Conservation (phyloP, 2,888 invertebrate species). For the Carpatolechia fugitivella region DNA sequence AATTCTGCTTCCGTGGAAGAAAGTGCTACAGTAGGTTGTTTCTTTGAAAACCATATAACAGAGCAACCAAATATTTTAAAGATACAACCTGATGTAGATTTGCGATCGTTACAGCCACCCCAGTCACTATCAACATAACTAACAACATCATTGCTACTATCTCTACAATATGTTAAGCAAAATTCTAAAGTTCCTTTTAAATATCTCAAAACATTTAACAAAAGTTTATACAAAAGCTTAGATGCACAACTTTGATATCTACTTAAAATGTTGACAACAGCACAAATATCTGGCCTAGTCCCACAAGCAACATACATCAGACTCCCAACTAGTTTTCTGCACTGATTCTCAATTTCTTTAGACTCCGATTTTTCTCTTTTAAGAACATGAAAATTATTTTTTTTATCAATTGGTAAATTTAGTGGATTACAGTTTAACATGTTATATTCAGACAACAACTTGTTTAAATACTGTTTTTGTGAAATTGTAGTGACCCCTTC, state of each 20-base stretch:
- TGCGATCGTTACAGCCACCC: slow-evolving; percentile 15
- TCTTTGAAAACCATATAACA: slow-evolving; percentile 17
- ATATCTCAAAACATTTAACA: neutral
- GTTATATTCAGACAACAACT: neutral
- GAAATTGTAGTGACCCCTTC: neutral
- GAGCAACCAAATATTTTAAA: slow-evolving; percentile 15
- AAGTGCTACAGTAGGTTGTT: slow-evolving; percentile 17
- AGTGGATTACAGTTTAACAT: slow-evolving; percentile 10
- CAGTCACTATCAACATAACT: slow-evolving; percentile 17
- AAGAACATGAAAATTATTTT: slow-evolving; percentile 7
- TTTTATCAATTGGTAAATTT: slow-evolving; percentile 7
- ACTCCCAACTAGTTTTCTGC: slow-evolving; percentile 8
- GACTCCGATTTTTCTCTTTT: neutral
- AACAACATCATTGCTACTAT: slow-evolving; percentile 1
- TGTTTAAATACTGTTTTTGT: neutral
- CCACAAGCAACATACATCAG: slow-evolving; percentile 5
- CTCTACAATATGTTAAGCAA: neutral
- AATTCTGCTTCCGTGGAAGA: slow-evolving; percentile 19
- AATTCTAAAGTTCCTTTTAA: neutral
- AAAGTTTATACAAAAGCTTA: neutral
- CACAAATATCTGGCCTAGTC: slow-evolving; percentile 11
- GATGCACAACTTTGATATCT: slow-evolving; percentile 1
- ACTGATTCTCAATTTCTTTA: neutral
- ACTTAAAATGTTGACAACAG: slow-evolving; percentile 8
- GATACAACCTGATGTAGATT: slow-evolving; percentile 14